Base-by-base conservation (phyloP, 1,140 invertebrate genomes). In the Antheraea mylitta region DNA sequence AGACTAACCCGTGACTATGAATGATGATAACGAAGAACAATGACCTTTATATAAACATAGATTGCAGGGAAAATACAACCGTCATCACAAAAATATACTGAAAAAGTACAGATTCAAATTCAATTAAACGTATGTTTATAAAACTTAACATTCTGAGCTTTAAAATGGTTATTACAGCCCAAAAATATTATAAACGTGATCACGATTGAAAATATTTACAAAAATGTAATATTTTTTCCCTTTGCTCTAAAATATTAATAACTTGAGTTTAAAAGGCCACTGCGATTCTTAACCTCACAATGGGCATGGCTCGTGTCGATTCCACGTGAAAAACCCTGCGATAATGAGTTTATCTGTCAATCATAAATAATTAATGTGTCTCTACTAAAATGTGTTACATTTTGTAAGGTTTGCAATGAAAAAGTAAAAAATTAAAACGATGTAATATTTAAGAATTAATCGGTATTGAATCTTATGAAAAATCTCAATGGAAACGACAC, bases 401-500 rank as follows among this genome's bases (percentile, higher is more conserved):
- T 30, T 30, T 30, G 1, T 30, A 30, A 30, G 22, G 22, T 30
- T 30, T 30, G 22, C 22, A 30, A 30, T 30, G 22, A 30, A 30
- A 30, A 30, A 30, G 22, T 30, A 30, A 30, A 30, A 4, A 30
- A 30, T 30, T 2, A 30, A 30, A 30, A 30, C 22, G 22, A 30
- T 30, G 1, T 30, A 4, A 53, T 53, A 53, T 53, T 53, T 53
- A 53, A 6, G 9, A 16, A 53, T 53, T 53, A 16, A 53, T 16
- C 7, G 0, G 11, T 42, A 42, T 42, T 42, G 7, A 53, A 53
- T 53, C 62, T 19, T 64, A 58, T 42, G 0, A 42, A 42, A 42
- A 11, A 42, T 42, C 36, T 61, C 63, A 68, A 80, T 81, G 80
- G 74, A 80, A 85, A 63, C 81, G 84, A 71, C 76, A 67, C 71